phyloP scores from a whole-genome alignment of 2,888 invertebrate species.

The Tridacna gigas region DNA sequence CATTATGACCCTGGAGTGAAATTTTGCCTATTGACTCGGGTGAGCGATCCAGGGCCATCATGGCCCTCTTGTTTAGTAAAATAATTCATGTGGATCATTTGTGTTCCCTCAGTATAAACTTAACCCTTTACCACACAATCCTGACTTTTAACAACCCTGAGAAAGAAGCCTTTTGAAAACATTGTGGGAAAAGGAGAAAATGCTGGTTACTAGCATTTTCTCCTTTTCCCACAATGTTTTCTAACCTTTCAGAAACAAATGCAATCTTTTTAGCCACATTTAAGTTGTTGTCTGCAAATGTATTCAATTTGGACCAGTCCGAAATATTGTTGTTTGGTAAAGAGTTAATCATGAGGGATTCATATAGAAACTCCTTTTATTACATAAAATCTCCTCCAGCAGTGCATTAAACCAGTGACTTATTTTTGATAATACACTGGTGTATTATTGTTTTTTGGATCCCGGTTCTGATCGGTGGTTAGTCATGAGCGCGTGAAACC shows the following conservation, averaged over 20 bases:
- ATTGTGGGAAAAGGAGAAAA: conserved; percentile 8
- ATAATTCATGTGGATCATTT: too few relatives aligned
- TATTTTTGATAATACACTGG: too few relatives aligned
- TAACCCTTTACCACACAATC: background rate
- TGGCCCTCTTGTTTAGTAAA: too few relatives aligned
- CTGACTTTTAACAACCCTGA: background rate
- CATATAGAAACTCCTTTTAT: too few relatives aligned
- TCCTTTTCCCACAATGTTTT: conserved; percentile 7
- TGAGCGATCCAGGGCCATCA: too few relatives aligned
- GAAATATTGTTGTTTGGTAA: background rate
- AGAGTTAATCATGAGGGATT: background rate
- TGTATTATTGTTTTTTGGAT: too few relatives aligned
- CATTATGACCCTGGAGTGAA: too few relatives aligned
- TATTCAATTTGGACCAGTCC: background rate
- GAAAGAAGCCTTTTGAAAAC: background rate
- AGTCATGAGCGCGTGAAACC: too few relatives aligned
- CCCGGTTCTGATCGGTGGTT: too few relatives aligned
- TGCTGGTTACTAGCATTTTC: background rate
- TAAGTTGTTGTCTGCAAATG: background rate
- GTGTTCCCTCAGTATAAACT: background rate
- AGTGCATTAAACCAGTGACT: too few relatives aligned
- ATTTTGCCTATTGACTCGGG: too few relatives aligned
- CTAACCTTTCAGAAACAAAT: background rate
- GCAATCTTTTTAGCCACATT: background rate
- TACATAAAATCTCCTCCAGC: too few relatives aligned